Evolutionary conservation across 2,113 vertebrate genomes (phyloP), one percentile per base, ranked within the genome.

Genomic region (Myotis brandtii): DNA sequence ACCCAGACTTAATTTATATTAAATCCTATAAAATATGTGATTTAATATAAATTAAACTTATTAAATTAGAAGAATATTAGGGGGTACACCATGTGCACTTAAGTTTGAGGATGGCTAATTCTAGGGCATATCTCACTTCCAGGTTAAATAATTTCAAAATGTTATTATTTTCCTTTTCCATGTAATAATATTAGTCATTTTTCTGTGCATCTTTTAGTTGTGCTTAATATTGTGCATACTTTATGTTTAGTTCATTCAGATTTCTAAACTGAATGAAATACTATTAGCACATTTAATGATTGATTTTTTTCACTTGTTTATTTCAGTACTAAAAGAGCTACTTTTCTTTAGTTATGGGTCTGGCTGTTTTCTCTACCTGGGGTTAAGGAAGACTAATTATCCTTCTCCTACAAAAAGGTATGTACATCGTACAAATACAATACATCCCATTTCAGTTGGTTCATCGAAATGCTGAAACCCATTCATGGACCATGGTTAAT

Each of bases 181-280:
- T 30, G 9, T 59, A 67, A 48, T 56, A 72, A 27, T 66, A 77
- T n/a, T 79, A 34, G 20, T 21, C 10, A 73, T 54, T 89, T 84
- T 87, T 40, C 40, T 62, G 43, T 18, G 46, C 32, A 64, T 86
- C 76, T 6, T 25, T 72, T 70, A 25, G 6, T 18, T 72, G 9
- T 67, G 25, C 40, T 90, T 89, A 82, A 64, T 70, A 54, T 77
- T 72, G 54, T 7, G 34, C 14, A 70, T 30, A 70, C 2, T 56
- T 93, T 46, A 32, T 52, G n/a, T 20, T 43, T 85, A 89, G 12
- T 86, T 92, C 9, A 46, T 89, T 89, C 32, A 86, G 5, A 85
- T 59, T 86, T 80, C 37, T 32, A 96, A 94, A 67, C 16, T 34
- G n/a, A 92, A 75, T 62, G 75, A 96, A 75, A 67, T 59, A 16